Base-by-base conservation (phyloP, 2,888 invertebrate genomes). In the Trilocha varians region DNA sequence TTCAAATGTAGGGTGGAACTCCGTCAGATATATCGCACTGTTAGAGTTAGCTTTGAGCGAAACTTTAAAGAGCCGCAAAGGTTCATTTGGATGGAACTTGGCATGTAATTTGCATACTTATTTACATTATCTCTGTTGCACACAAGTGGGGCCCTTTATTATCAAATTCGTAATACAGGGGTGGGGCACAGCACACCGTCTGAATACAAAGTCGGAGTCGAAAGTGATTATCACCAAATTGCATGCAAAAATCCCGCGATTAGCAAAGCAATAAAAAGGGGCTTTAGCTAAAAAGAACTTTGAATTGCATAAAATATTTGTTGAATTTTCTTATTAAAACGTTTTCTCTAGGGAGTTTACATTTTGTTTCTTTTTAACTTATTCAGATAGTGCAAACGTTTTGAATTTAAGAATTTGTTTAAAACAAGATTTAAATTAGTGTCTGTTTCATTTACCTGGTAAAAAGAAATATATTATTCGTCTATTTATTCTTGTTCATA, bases 71-170 rank as follows among this genome's bases (percentile, higher is more conserved):
- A 77, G 71, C 70, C 70, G 68, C 77, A 78, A 76, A 78, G 78
- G 78, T 79, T 82, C 78, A 82, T 83, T 80, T 80, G 75, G 79
- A 79, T 78, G 71, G 69, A 78, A 80, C 74, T 82, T 73, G 68
- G 75, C 70, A 71, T 76, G 71, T 73, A 77, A 85, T 84, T 85
- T 83, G 83, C 84, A 83, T 85, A 80, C 78, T 76, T 85, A 84
- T 85, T 85, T 84, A 80, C 83, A 85, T 84, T 84, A 85, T 84
- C 84, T 84, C 70, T 78, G 83, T 79, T 78, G 70, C 76, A 79
- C 84, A 83, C 84, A 80, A 82, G 78, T 78, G 76, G 75, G 74
- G 68, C 70, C 80, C 79, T 78, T 82, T 83, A 83, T 85, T 84
- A 83, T 82, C 82, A 77, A 84, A 84, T 76, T 84, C 78, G 69